phyloP scores from a whole-genome alignment of 2,113 vertebrate species.

The Phrynocephalus versicolor region DNA sequence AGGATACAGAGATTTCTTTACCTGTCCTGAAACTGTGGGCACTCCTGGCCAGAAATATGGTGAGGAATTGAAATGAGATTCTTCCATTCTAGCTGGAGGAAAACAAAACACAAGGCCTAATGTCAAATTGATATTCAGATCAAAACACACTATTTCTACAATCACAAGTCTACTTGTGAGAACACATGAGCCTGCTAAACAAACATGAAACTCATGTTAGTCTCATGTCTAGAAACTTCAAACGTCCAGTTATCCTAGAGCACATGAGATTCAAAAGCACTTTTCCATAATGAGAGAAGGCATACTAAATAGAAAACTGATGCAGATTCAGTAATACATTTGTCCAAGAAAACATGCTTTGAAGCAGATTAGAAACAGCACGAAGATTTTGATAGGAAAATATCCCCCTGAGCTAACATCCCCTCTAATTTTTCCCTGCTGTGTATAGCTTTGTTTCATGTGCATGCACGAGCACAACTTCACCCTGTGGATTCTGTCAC shows the following conservation, averaged over 20 bases:
- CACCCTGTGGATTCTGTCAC: too few species aligned
- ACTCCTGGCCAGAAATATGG: conserved; percentile 98
- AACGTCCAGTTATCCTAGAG: conserved; percentile 18
- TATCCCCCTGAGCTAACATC: not conserved
- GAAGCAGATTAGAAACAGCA: not conserved
- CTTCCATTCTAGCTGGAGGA: conserved; percentile 95
- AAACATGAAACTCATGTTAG: too few species aligned
- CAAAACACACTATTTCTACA: conserved; percentile 32
- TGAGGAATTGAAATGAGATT: conserved; percentile 98
- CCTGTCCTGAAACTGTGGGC: conserved; percentile 93
- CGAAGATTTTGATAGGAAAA: not conserved
- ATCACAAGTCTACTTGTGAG: conserved; percentile 31
- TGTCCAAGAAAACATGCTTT: not conserved
- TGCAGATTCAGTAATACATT: not conserved
- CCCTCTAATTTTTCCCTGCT: too few species aligned
- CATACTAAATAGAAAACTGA: not conserved
- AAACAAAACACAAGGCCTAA: conserved; percentile 50
- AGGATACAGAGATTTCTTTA: conserved; percentile 62
- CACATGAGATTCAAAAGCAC: too few species aligned
- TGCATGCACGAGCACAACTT: too few species aligned
- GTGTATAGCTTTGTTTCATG: too few species aligned
- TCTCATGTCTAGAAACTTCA: conserved; percentile 21
- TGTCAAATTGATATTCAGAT: conserved; percentile 43
- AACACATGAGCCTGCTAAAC: not conserved
- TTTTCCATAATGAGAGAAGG: not conserved